Conservation (phyloP, 2,797 vertebrate genomes). For the Lagorchestes hirsutus region DNA sequence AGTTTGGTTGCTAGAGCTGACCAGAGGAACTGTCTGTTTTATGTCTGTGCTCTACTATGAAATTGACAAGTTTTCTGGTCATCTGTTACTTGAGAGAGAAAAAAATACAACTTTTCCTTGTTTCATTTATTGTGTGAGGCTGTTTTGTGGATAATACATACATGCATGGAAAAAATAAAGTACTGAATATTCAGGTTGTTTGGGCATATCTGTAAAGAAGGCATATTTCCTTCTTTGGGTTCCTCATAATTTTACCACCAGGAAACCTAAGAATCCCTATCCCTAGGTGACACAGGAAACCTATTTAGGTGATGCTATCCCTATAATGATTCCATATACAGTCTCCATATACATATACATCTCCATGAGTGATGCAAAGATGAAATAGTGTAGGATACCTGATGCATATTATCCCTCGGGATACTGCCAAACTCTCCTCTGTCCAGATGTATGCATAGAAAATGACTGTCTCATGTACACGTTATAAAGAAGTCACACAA, state of each 20-base stretch:
- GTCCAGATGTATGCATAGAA: conserved; percentile 30
- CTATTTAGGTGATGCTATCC: not conserved
- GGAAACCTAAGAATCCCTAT: not conserved
- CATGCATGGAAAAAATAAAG: not conserved
- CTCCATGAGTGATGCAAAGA: conserved; percentile 32
- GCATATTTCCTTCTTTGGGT: not conserved
- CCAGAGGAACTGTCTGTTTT: conserved; percentile 8
- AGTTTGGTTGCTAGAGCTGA: conserved; percentile 38
- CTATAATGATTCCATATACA: not conserved
- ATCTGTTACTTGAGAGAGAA: conserved; percentile 44
- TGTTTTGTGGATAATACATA: not conserved
- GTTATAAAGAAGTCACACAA: conserved; percentile 45
- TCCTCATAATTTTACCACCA: not conserved
- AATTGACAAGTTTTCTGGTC: conserved; percentile 31
- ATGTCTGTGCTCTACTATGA: conserved; percentile 44
- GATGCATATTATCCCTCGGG: conserved; percentile 50
- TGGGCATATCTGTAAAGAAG: conserved; percentile 7
- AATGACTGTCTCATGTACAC: conserved; percentile 45
- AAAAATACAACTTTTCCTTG: conserved; percentile 21
- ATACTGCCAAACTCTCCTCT: conserved; percentile 45
- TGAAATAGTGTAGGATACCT: conserved; percentile 66
- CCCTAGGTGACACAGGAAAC: not conserved
- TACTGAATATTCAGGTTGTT: not conserved
- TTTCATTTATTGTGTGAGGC: conserved; percentile 7
- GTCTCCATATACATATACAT: not conserved